Evolutionary conservation across 2,888 invertebrate species (phyloP), one percentile per base, ranked within the genome.

Genomic region (Ametastegia equiseti): DNA sequence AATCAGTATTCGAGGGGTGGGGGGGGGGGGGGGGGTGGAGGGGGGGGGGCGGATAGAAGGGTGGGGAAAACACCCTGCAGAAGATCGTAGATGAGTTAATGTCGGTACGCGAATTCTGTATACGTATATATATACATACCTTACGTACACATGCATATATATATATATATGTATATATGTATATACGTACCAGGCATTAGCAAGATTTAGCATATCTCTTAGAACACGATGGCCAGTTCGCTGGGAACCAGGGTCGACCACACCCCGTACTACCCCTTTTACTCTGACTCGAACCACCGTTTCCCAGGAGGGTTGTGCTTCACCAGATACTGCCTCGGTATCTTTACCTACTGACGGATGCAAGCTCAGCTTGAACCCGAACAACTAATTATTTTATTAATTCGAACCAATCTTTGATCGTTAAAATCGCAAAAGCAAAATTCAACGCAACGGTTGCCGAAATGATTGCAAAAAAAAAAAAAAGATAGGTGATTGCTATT

Each of bases 161-260:
- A 15, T 42, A 13, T n/a, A n/a, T 7, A 33, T 36, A 45, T 27
- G 19, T 27, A 27, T 19, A 36, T 3, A 23, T 47, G 23, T 45
- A 71, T 47, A 23, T 45, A 42, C 71, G 30, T 30, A 57, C 15
- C 75, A 33, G 36, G 57, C 75, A 75, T 75, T 75, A 78, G 78
- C 78, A 78, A 78, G 57, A 78, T 78, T 78, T 78, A 78, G 78
- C 60, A 60, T 78, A 78, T 78, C 78, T 60, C 78, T 78, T 42
- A 60, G 78, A 78, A 57, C 78, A 78, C 42, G 60, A 42, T 63
- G 78, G 78, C 42, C 78, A 60, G 60, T 78, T 78, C 45, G 9
- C 42, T 39, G n/a, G 27, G 13, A 78, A 63, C 60, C 78, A 23
- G 78, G 78, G 60, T 54, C 75, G 50, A 57, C 75, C 36, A 57